Evolutionary conservation across 1,140 invertebrate species (phyloP).

Genomic region (Penaeus chinensis): DNA sequence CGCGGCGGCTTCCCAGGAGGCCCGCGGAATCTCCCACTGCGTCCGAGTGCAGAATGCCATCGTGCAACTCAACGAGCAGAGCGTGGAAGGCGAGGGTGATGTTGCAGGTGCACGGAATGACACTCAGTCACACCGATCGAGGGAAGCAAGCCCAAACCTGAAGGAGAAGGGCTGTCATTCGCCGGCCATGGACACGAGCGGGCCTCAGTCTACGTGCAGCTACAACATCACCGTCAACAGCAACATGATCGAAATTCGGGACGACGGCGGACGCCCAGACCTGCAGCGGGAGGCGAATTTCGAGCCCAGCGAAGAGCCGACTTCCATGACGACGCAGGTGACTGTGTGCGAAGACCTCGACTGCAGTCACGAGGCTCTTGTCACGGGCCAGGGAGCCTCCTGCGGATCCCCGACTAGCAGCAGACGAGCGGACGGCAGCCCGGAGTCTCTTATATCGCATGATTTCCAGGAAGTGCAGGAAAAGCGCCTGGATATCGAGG

Average conservation of each 20-base stretch:
- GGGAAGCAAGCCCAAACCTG: neutral
- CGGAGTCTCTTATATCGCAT: neutral
- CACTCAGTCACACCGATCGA: neutral
- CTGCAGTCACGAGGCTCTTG: neutral
- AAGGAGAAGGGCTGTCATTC: neutral
- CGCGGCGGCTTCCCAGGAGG: constrained; percentile 31
- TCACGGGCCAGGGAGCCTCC: neutral
- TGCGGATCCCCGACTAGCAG: neutral
- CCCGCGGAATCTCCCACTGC: neutral
- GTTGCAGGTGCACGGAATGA: constrained; percentile 2
- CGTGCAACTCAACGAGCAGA: constrained; percentile 6
- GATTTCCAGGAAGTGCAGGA: constrained; percentile 19
- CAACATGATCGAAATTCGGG: constrained; percentile 48
- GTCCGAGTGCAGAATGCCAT: constrained; percentile 35
- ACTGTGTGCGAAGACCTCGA: constrained; percentile 9
- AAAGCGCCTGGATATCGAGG: neutral
- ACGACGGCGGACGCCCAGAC: neutral
- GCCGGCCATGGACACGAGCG: neutral
- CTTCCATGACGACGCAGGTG: constrained; percentile 40
- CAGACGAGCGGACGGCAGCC: neutral
- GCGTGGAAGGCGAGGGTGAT: constrained; percentile 24
- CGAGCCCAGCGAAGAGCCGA: constrained; percentile 17
- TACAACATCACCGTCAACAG: constrained; percentile 50
- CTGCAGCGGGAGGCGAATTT: neutral
- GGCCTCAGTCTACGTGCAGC: neutral